Percentiles rank a stretch among this genome's conserved stretches.
Evolutionary conservation across 2,113 vertebrate species (phyloP).

Genomic region (Ailuropoda melanoleuca): DNA sequence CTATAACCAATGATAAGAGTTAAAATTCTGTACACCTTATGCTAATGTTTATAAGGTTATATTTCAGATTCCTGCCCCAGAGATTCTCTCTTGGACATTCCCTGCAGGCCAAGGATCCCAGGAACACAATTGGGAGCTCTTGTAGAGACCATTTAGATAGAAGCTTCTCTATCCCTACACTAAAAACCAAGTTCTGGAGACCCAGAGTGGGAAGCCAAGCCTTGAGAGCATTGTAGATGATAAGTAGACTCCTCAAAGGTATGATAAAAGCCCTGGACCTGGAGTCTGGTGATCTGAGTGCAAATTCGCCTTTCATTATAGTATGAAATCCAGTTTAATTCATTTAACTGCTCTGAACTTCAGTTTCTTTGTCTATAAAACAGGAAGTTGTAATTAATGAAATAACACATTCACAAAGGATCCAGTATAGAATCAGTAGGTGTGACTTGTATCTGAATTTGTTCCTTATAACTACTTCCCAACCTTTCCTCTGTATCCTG

Average conservation of each 20-base stretch:
- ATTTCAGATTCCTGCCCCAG: neutral
- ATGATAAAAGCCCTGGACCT: neutral
- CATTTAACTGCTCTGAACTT: slow-evolving; percentile 9
- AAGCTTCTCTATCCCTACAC: neutral
- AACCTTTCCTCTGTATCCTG: neutral
- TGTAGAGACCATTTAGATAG: neutral
- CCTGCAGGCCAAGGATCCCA: neutral
- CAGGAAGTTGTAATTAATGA: neutral
- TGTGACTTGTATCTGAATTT: neutral
- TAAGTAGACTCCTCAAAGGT: neutral
- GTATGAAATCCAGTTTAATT: neutral
- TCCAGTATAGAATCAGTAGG: neutral
- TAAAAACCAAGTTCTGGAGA: neutral
- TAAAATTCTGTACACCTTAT: neutral
- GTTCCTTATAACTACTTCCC: neutral
- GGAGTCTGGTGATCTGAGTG: neutral
- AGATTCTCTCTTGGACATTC: neutral
- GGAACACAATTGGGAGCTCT: neutral
- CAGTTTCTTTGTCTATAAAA: neutral
- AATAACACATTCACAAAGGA: neutral
- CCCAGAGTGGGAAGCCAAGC: neutral
- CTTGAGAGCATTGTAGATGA: neutral
- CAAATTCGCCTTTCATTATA: neutral
- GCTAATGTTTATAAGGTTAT: neutral
- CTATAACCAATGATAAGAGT: slow-evolving; percentile 1